A percentile compares a stretch with the other conserved stretches of the same genome.
These are phyloP conservation scores for Stomorhina lunata DNA, from an alignment of 2,888 invertebrate genomes.

Conservation along the genomic window DNA sequence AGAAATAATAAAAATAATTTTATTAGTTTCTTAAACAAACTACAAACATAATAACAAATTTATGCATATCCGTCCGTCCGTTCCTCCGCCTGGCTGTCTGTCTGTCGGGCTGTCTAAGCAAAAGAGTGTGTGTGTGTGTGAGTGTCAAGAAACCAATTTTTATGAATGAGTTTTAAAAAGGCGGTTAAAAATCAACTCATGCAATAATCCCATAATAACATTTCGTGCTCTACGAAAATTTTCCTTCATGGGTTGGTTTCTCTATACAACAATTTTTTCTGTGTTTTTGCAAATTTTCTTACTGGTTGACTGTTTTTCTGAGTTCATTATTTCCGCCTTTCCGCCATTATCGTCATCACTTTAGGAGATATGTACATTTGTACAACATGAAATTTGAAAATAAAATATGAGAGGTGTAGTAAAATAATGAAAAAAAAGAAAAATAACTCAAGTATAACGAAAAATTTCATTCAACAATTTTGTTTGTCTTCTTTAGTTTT, in stretches of 20 bases:
- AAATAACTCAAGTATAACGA: conserved; percentile 64
- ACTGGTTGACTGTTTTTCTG: conserved; percentile 53
- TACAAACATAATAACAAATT: not conserved
- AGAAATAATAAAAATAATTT: conserved; percentile 1
- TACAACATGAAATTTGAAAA: not conserved
- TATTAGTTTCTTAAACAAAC: not conserved
- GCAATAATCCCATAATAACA: conserved; percentile 39
- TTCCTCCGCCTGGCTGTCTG: too few relatives aligned
- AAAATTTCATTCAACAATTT: conserved; percentile 64
- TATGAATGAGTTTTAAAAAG: conserved; percentile 65
- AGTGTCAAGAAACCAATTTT: conserved; percentile 52
- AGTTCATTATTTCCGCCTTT: conserved; percentile 62
- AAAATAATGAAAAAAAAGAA: conserved; percentile 21
- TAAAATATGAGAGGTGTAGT: conserved; percentile 28
- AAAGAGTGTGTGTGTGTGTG: not conserved
- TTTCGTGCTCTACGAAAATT: conserved; percentile 30
- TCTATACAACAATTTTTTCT: not conserved
- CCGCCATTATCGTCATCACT: conserved; percentile 30
- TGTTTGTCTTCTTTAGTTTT: conserved; percentile 43
- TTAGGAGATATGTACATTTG: too few relatives aligned
- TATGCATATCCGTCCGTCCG: not conserved
- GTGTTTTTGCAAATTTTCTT: conserved; percentile 25
- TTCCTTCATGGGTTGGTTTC: conserved; percentile 30
- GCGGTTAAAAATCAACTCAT: conserved; percentile 61
- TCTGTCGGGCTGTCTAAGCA: too few relatives aligned